phyloP scores from a whole-genome alignment of 2,797 vertebrate genomes.

The Danio kyathit region DNA sequence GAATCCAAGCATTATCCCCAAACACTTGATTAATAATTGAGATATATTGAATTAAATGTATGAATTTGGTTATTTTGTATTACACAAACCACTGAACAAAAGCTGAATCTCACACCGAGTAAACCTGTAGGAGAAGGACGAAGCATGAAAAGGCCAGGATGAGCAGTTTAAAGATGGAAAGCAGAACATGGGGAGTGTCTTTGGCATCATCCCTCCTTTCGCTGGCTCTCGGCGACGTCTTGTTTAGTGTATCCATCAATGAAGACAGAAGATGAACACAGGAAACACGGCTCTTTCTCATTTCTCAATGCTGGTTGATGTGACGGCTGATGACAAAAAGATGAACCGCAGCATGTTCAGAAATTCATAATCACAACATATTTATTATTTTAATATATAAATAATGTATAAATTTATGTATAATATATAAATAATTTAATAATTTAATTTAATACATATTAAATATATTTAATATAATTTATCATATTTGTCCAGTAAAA shows the following conservation, averaged over 20 bases:
- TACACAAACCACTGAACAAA: too few relatives aligned
- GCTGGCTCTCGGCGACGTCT: conserved; percentile 4
- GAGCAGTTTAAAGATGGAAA: conserved; percentile 31
- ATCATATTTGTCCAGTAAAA: too few relatives aligned
- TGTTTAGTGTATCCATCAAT: not conserved
- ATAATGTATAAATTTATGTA: too few relatives aligned
- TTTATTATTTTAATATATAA: too few relatives aligned
- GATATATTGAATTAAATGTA: too few relatives aligned
- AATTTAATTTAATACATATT: too few relatives aligned
- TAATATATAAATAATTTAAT: too few relatives aligned
- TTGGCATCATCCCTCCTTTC: not conserved
- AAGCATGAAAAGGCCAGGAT: conserved; percentile 12
- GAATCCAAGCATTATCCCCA: too few relatives aligned
- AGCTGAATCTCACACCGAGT: not conserved
- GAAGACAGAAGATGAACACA: not conserved
- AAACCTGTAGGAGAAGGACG: not conserved
- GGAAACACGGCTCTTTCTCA: conserved; percentile 29
- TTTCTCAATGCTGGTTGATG: conserved; percentile 31
- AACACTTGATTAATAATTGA: too few relatives aligned
- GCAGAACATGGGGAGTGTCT: not conserved
- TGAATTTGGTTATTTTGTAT: too few relatives aligned
- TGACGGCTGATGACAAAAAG: conserved; percentile 41
- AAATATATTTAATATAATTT: too few relatives aligned
- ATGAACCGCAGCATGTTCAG: not conserved
- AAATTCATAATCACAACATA: too few relatives aligned